These are phyloP conservation scores for Pogoniulus pusillus DNA, from an alignment of 2,797 vertebrate species.

Conservation along the genomic window DNA sequence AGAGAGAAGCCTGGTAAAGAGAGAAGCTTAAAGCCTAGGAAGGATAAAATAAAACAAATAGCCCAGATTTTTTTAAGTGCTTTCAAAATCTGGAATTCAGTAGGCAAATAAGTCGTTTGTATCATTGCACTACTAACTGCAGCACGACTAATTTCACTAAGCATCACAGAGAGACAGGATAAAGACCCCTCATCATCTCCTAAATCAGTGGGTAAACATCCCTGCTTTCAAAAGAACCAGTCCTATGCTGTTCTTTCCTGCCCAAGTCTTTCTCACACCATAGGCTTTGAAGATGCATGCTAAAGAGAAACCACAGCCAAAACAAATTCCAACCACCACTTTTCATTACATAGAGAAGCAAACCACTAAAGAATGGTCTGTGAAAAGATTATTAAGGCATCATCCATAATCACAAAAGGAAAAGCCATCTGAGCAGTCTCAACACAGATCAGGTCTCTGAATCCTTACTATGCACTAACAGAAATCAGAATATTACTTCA, in stretches of 20 bases:
- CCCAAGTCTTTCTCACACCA: conserved; percentile 19
- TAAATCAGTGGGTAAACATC: conserved; percentile 36
- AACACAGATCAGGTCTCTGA: not conserved
- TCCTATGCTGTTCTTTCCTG: not conserved
- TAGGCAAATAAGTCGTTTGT: not conserved
- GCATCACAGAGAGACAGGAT: not conserved
- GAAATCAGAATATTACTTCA: not conserved
- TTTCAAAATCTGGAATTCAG: not conserved
- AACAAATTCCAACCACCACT: conserved; percentile 32
- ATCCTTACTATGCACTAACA: not conserved
- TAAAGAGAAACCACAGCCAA: conserved; percentile 43
- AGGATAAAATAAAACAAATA: not conserved
- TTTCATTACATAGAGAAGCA: not conserved
- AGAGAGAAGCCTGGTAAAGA: not conserved
- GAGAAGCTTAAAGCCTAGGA: not conserved
- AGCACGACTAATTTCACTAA: not conserved
- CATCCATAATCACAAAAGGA: not conserved
- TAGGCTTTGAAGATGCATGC: not conserved
- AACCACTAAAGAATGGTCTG: not conserved
- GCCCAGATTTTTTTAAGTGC: rapidly evolving
- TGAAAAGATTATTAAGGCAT: conserved; percentile 1
- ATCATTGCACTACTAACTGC: not conserved
- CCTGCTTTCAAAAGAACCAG: conserved; percentile 17
- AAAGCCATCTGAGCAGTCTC: not conserved
- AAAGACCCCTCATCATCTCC: not conserved